Base-by-base conservation (phyloP, 2,888 invertebrate genomes). In the Cryptus armator region DNA sequence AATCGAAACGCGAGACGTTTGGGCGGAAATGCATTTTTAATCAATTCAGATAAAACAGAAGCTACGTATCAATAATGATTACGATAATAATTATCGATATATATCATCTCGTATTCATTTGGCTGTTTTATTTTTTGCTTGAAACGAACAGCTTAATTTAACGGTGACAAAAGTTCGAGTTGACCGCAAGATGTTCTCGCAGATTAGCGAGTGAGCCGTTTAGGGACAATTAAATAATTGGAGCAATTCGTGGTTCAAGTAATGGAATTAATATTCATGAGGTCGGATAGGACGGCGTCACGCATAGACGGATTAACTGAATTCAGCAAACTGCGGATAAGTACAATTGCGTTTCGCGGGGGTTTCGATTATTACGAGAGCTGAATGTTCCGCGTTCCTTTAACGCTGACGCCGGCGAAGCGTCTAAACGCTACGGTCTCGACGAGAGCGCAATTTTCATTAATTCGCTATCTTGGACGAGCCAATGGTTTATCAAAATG, bases 171-270 rank as follows among this genome's bases (percentile, higher is more conserved):
- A 32, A n/a, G 59, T n/a, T 43, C 64, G 29, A 75, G 56, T 66
- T 68, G 51, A 81, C 74, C 70, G 12, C 29, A 62, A 66, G 74
- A 81, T 66, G 53, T 48, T 72, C 29, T 72, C 29, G 62, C 48
- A 43, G 66, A 84, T 74, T 70, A 37, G 37, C 37, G 37, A 81
- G 29, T 68, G 84, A 37, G 66, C 37, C 77, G 64, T 70, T 84
- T 84, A 48, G 32, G 37, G 64, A 32, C 74, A 78, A 84, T 84
- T 84, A 74, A 84, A 56, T 59, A 84, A 81, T 84, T 84, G 78
- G 44, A 59, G 43, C 84, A 78, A 74, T 78, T 81, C 37, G 56
- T 64, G 43, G 78, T 70, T 53, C 46, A 53, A 37, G 46, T 84
- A 81, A 84, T 78, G 10, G 68, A 59, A 78, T 84, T 81, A 48